Evolutionary conservation across 2,797 vertebrate species (phyloP).

Genomic region (Falco biarmicus): DNA sequence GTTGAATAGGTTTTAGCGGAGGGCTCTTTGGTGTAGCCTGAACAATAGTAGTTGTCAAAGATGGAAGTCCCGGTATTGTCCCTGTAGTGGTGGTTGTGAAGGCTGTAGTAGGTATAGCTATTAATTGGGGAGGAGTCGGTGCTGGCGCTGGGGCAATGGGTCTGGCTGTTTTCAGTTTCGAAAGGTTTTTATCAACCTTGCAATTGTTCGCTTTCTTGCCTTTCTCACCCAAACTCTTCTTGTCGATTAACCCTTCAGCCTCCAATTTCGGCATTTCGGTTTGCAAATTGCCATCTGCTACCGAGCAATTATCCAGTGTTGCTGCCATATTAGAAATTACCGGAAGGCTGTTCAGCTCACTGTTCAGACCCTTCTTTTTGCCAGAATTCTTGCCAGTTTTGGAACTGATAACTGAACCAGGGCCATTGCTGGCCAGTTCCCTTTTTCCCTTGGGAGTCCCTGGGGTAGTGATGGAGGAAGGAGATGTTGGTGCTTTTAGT

Average conservation of each 20-base stretch:
- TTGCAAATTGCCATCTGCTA: constrained; percentile 84
- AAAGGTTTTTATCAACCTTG: constrained; percentile 90
- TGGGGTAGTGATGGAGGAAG: constrained; percentile 85
- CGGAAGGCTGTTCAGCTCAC: constrained; percentile 90
- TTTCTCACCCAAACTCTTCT: constrained; percentile 84
- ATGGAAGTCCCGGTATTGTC: constrained; percentile 83
- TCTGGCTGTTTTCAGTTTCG: constrained; percentile 92
- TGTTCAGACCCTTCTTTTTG: constrained; percentile 89
- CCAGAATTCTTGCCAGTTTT: constrained; percentile 91
- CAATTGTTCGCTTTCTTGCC: constrained; percentile 89
- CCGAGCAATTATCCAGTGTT: constrained; percentile 90
- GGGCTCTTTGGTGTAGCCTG: constrained; percentile 92
- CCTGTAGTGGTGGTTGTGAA: constrained; percentile 86
- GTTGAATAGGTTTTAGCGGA: constrained; percentile 95
- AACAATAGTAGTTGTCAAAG: constrained; percentile 86
- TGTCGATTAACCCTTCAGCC: constrained; percentile 94
- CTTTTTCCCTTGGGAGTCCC: constrained; percentile 92
- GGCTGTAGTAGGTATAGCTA: constrained; percentile 91
- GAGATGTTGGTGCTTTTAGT: constrained; percentile 86
- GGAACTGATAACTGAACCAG: constrained; percentile 79
- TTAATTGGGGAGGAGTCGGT: constrained; percentile 92
- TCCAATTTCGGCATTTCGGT: constrained; percentile 98
- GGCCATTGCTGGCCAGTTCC: constrained; percentile 86
- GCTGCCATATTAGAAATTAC: constrained; percentile 97
- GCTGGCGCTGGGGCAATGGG: constrained; percentile 92